Percentiles rank a stretch among this genome's conserved stretches.
Evolutionary conservation across 2,888 invertebrate species (phyloP).

Genomic region (Loripinus fragilis): DNA sequence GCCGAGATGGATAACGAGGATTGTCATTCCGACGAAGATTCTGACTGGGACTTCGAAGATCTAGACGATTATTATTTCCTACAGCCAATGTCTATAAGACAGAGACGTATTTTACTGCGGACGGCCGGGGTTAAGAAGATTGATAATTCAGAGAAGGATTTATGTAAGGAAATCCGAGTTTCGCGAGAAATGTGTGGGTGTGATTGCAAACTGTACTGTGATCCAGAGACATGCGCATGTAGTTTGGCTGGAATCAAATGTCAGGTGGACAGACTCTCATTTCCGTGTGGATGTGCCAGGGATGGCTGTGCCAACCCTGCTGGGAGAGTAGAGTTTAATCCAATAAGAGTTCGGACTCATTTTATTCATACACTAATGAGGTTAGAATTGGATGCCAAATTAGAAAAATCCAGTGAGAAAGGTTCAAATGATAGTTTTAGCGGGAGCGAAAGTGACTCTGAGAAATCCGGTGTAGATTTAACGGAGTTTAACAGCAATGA

Average conservation of each 20-base stretch:
- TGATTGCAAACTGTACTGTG: slow-evolving; percentile 87
- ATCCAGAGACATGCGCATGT: slow-evolving; percentile 97
- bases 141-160: slow-evolving; percentile 96
- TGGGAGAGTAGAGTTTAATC: slow-evolving; percentile 98
- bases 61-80: slow-evolving; percentile 82
- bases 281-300: slow-evolving; percentile 97
- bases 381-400: slow-evolving; percentile 79
- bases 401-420: slow-evolving; percentile 43
- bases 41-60: slow-evolving; percentile 75
- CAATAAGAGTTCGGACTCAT: slow-evolving; percentile 96
- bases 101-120: slow-evolving; percentile 92
- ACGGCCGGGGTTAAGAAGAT: slow-evolving; percentile 98
- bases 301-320: slow-evolving; percentile 96
- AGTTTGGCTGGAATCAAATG: slow-evolving; percentile 98
- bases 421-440: slow-evolving; percentile 33
- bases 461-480: slow-evolving; percentile 84
- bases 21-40: slow-evolving; percentile 76
- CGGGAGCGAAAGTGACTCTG: slow-evolving; percentile 29
- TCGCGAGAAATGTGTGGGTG: slow-evolving; percentile 89
- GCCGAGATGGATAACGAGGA: slow-evolving; percentile 64
- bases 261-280: slow-evolving; percentile 97
- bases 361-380: slow-evolving; percentile 99
- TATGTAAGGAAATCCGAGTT: slow-evolving; percentile 95
- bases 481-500: slow-evolving; percentile 82
- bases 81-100: slow-evolving; percentile 95